phyloP scores from a whole-genome alignment of 2,797 vertebrate genomes.

The Poliocrania exsul region DNA sequence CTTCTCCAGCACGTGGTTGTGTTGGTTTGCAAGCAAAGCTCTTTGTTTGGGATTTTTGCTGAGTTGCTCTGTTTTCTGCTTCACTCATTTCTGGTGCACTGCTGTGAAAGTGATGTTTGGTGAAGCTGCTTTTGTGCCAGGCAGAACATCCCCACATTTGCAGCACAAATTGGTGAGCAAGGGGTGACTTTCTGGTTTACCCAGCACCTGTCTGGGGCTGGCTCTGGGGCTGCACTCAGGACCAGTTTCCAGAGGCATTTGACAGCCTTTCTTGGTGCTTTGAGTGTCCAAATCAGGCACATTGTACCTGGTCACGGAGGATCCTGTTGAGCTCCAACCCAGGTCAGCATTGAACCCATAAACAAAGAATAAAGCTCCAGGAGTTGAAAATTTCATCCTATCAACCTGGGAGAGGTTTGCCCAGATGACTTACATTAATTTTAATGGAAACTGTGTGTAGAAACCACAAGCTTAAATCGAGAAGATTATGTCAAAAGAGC shows the following conservation, averaged over 20 bases:
- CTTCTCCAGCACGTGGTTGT: not conserved
- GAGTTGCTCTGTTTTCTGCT: not conserved
- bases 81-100: rapidly evolving
- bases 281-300: not conserved
- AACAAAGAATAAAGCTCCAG: not conserved
- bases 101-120: not conserved
- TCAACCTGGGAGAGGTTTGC: slow-evolving; percentile 37
- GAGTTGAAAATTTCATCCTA: not conserved
- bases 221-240: not conserved
- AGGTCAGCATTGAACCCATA: not conserved
- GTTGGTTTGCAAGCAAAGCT: not conserved
- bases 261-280: not conserved
- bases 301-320: rapidly evolving
- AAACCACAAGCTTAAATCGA: slow-evolving; percentile 50
- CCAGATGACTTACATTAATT: slow-evolving; percentile 40
- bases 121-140: not conserved
- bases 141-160: not conserved
- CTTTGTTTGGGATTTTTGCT: not conserved
- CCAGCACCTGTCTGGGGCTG: not conserved
- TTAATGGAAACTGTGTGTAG: slow-evolving; percentile 29
- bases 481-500: slow-evolving; percentile 34
- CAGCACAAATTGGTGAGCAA: not conserved
- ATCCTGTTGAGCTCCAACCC: not conserved
- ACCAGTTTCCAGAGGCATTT: not conserved
- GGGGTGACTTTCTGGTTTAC: not conserved